Base-by-base conservation (phyloP, 2,888 invertebrate genomes). In the Heliconius cydno region DNA sequence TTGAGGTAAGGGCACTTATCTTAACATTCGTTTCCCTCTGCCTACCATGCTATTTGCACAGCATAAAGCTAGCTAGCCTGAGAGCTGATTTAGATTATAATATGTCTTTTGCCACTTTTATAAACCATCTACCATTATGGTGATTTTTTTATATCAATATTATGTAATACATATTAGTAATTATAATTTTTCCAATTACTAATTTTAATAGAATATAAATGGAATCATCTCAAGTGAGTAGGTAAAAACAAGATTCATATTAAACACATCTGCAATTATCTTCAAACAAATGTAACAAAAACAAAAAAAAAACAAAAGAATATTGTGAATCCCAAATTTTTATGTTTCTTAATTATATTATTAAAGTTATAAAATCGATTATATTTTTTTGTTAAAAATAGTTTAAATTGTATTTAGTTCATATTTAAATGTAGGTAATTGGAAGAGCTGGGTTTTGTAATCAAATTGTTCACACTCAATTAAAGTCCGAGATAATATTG, bases 401-500 rank as follows among this genome's bases (percentile, higher is more conserved):
- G 68, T 75, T 75, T 66, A 77, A 79, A 79, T 73, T 22, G 60
- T 80, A 73, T 77, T 80, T 77, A 80, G 73, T 80, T 63, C 74
- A 77, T 57, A 81, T 82, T 66, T 76, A 81, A 78, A 79, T 78
- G 68, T 60, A 22, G 60, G 60, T 79, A 71, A 79, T 76, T 79
- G 76, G 79, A 66, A 38, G 76, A 74, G 76, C 77, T 79, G 76
- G 75, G 78, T 82, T 67, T 63, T 73, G 77, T 77, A 68, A 76
- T 66, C 74, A 73, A 79, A 60, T 72, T 72, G 38, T 79, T 80
- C 79, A 81, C 79, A 81, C 74, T 77, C 52, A 67, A 71, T 80
- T 80, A 72, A 34, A 60, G 77, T 60, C 66, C 73, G 46, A 60
- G 46, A 67, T 78, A 63, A 79, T 78, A 52, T 52, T 52, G 52